Base-by-base conservation (phyloP, 1,140 invertebrate genomes). In the Cyclina sinensis region DNA sequence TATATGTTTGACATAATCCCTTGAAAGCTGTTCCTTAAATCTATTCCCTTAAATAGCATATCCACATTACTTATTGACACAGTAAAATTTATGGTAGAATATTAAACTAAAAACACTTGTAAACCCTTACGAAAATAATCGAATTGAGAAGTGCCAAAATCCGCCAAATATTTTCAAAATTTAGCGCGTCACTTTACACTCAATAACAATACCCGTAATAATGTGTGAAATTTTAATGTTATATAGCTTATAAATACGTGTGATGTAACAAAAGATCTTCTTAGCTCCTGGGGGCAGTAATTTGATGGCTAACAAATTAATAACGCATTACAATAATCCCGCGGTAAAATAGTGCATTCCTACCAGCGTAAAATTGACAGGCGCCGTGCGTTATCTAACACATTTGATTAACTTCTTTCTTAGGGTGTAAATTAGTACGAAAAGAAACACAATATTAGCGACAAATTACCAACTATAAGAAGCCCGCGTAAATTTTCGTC, bases 181-280 rank as follows among this genome's bases (percentile, higher is more conserved):
- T 78, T 78, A 35, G 46, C 74, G 74, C 46, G 30, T 78, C 65
- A 70, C 65, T 70, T 70, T 70, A 70, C 65, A 70, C 27, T 30
- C 9, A 4, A 12, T 16, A 14, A 70, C 65, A 70, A 70, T 35
- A 70, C 32, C 14, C 9, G 24, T 18, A 35, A 39, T 70, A 70
- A 70, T 39, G 65, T 70, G 65, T 27, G 65, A 70, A 70, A 16
- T 39, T 70, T 70, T 37, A 70, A 70, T 37, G 16, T 21, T 70
- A 37, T 70, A 37, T 27, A 70, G 16, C 11, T 5, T 30, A 27
- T 27, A 37, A 16, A n/a, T 21, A 70, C 14, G 65, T 39, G 35
- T 27, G 16, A 16, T 70, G 21, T 39, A 70, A 70, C 65, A 70
- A 70, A 35, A 39, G 65, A 18, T 12, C 14, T 14, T 9, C 1